A percentile compares a stretch with the other conserved stretches of the same genome.
phyloP scores from a whole-genome alignment of 2,888 invertebrate species.

The Drosophila macrospina region DNA sequence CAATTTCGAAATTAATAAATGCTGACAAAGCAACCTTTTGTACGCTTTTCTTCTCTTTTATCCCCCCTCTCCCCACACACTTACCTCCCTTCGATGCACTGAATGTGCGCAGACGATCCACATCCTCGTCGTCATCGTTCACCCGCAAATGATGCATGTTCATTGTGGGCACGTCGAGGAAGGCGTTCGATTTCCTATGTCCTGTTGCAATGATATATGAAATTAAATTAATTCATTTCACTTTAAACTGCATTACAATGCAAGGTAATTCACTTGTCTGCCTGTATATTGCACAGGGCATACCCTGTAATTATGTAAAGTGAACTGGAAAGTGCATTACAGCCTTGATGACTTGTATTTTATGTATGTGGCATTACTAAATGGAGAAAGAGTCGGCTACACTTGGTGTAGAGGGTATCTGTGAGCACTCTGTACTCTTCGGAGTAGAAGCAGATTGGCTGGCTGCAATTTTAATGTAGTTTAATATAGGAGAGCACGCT shows the following conservation, averaged over 20 bases:
- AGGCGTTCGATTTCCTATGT: constrained; percentile 88
- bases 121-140: constrained; percentile 90
- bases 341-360: too few species aligned
- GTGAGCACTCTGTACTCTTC: too few species aligned
- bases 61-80: constrained; percentile 35
- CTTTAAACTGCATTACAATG: constrained; percentile 42
- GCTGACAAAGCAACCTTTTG: constrained; percentile 38
- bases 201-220: constrained; percentile 80
- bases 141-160: constrained; percentile 85
- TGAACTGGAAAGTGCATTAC: too few species aligned
- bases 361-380: too few species aligned
- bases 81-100: constrained; percentile 95
- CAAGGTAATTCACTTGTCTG: constrained; percentile 9
- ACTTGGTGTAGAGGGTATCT: too few species aligned
- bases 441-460: too few species aligned
- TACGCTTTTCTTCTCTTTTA: neutral
- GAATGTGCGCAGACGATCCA: constrained; percentile 96
- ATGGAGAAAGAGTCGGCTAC: too few species aligned
- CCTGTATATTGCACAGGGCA: neutral
- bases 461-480: too few species aligned
- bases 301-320: too few species aligned
- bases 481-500: too few species aligned
- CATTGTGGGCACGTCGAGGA: constrained; percentile 88
- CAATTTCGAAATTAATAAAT: constrained; percentile 73
- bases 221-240: constrained; percentile 26